Percentiles rank a stretch among this genome's conserved stretches.
These are phyloP conservation scores for Esox lucius DNA, from an alignment of 2,797 vertebrate genomes.

Conservation along the genomic window DNA sequence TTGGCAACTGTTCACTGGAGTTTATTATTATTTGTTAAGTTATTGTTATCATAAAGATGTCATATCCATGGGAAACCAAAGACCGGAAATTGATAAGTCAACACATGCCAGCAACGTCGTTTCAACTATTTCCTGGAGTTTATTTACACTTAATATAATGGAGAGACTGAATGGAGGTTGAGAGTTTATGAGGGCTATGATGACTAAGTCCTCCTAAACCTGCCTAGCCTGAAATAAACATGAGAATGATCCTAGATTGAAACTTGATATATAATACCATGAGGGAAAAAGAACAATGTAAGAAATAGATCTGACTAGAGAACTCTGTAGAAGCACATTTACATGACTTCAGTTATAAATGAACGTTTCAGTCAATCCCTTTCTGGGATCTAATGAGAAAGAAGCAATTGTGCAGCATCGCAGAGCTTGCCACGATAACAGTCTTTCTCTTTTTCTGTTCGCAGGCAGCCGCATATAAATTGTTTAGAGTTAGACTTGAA, in stretches of 20 bases:
- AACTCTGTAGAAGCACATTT: not conserved
- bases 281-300: not conserved
- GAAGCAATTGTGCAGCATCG: conserved; percentile 15
- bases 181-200: conserved; percentile 25
- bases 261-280: not conserved
- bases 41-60: conserved; percentile 43
- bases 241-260: not conserved
- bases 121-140: conserved; percentile 50
- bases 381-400: conserved; percentile 11
- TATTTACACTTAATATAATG: conserved; percentile 46
- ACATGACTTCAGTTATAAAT: not conserved
- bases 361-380: not conserved
- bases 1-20: not conserved
- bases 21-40: conserved; percentile 47
- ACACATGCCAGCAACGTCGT: conserved; percentile 36
- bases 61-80: conserved; percentile 48
- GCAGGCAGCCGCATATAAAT: conserved; percentile 28
- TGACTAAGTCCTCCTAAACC: not conserved
- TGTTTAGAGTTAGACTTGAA: conserved; percentile 36
- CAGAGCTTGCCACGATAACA: conserved; percentile 4
- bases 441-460: conserved; percentile 13
- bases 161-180: conserved; percentile 29
- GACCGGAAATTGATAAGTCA: conserved; percentile 39
- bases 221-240: not conserved
- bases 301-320: not conserved